Evolutionary conservation across 2,888 invertebrate genomes (phyloP).

Genomic region (Eristalinus sepulchralis): DNA sequence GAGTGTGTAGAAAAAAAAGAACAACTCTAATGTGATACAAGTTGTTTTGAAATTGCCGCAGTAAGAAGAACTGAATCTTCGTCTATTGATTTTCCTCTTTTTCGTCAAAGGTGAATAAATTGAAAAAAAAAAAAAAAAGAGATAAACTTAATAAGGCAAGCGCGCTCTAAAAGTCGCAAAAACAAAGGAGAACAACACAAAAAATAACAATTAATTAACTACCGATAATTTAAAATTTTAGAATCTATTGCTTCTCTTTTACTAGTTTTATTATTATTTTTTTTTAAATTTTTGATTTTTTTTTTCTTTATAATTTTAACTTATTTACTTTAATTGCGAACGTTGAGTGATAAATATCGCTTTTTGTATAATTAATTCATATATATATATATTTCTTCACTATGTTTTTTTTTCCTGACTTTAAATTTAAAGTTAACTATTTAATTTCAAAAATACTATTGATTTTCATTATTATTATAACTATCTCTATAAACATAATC

Average conservation of each 20-base stretch:
- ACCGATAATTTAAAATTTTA: slow-evolving; percentile 25
- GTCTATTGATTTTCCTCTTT: too few species aligned
- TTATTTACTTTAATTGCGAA: slow-evolving; percentile 29
- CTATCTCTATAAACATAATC: slow-evolving; percentile 75
- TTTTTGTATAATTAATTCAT: slow-evolving; percentile 45
- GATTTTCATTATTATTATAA: neutral
- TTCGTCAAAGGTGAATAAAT: too few species aligned
- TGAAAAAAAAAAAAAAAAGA: neutral
- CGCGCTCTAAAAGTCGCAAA: slow-evolving; percentile 3
- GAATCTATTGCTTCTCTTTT: slow-evolving; percentile 53
- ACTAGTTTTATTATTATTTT: slow-evolving; percentile 24
- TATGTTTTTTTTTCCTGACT: neutral
- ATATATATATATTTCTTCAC: slow-evolving; percentile 8
- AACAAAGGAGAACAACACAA: neutral
- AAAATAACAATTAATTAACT: neutral
- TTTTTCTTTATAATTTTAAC: slow-evolving; percentile 25
- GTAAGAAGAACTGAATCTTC: too few species aligned
- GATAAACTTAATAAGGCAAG: too few species aligned
- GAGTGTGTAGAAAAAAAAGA: too few species aligned
- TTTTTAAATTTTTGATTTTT: too few species aligned
- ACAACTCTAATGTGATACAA: neutral
- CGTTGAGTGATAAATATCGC: slow-evolving; percentile 44
- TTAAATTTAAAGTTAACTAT: slow-evolving; percentile 40
- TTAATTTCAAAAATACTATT: slow-evolving; percentile 48
- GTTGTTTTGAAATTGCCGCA: too few species aligned